phyloP scores from a whole-genome alignment of 2,113 vertebrate genomes.

The Fulica atra region DNA sequence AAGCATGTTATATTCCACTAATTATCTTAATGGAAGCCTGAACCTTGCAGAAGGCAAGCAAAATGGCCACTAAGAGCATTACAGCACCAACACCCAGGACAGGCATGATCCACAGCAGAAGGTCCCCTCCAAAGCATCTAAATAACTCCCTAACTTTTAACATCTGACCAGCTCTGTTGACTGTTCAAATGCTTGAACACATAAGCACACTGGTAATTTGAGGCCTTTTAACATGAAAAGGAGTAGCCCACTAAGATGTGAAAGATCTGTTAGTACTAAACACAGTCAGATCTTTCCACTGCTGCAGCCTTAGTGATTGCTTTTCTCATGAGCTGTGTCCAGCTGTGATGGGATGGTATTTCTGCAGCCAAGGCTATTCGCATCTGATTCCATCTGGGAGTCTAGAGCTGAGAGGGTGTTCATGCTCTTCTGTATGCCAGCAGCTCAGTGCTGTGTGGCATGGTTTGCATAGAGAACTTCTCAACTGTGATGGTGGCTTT shows the following conservation, averaged over 20 bases:
- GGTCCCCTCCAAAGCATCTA: not conserved
- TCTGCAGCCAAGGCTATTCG: not conserved
- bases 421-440: not conserved
- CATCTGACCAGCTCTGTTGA: not conserved
- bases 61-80: not conserved
- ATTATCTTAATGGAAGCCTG: constrained; percentile 31
- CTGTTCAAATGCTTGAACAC: not conserved
- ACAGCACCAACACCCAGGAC: not conserved
- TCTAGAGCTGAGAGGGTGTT: not conserved
- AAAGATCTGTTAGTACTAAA: not conserved
- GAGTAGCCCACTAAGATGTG: not conserved
- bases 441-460: not conserved
- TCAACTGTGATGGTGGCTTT: not conserved
- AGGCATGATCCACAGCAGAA: not conserved
- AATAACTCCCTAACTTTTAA: not conserved
- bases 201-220: not conserved
- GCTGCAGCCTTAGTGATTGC: not conserved
- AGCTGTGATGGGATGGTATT: not conserved
- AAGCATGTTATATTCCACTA: constrained; percentile 12
- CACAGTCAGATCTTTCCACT: not conserved
- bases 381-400: not conserved
- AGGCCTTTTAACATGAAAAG: not conserved
- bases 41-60: not conserved
- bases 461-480: not conserved
- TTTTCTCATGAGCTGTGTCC: not conserved